Evolutionary conservation across 2,888 invertebrate genomes (phyloP), one percentile per base, ranked within the genome.

Genomic region (Agrotis exclamationis): DNA sequence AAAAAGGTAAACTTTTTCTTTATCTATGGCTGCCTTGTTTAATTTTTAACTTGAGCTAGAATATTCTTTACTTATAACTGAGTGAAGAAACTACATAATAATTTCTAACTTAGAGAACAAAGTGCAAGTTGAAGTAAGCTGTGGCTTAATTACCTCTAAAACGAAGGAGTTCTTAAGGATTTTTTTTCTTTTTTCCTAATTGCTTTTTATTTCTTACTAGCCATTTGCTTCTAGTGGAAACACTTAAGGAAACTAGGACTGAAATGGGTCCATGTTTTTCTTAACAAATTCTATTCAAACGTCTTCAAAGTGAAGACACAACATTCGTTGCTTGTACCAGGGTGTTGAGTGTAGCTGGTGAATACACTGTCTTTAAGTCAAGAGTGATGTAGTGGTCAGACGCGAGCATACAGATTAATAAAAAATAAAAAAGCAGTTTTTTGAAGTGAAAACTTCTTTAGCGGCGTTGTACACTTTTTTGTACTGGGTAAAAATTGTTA

Each of bases 1-100:
- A 48, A 56, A 56, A 68, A 9, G 18, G 16, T 45, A 51, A 58
- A 74, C 24, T 58, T 74, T 72, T 57, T 13, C 57, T 72, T 51
- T 13, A 56, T n/a, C 56, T 56, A 45, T 13, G 16, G 28, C 33
- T 47, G 18, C 6, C 20, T 50, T 22, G 24, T 60, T 50, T 22
- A 24, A 72, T 57, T 51, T 72, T 65, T 65, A 45, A 73, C 45
- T 45, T 74, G 33, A 20, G 44, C 14, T 2, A 47, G 2, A 63
- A 44, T 9, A 14, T 74, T 57, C n/a, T 51, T 28, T 45, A 24
- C n/a, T 47, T 47, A 22, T 9, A 57, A 33, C 13, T 72, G 33
- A 56, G 24, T 57, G 65, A 50, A 51, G 5, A 50, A 56, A 22
- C n/a, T 50, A 45, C 44, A 71, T 45, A 33, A n/a, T 48, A 6